Evolutionary conservation across 2,113 vertebrate genomes (phyloP), one percentile per base, ranked within the genome.

Genomic region (Tringa solitaria): DNA sequence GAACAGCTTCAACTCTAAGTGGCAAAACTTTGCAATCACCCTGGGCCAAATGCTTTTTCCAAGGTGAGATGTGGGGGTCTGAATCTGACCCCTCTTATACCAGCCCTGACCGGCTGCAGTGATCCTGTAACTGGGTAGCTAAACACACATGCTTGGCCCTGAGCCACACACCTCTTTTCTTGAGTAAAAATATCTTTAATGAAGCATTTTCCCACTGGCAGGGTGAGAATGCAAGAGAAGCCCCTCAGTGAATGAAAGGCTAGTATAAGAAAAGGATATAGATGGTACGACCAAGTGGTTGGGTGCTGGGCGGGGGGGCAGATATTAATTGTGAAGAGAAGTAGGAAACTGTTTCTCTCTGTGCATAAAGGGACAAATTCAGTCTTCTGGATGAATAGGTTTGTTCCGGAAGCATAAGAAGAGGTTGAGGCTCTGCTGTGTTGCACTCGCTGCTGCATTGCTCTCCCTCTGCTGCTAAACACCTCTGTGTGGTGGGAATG

Each of bases 271-370:
- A 16, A 23, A 51, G 21, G 12, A 46, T 67, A 12, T 3, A 87
- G 46, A 57, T 32, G 12, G 21, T 57, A 5, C 6, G 39, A 10
- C 10, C 21, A 84, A 53, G n/a, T 22, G 46, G 14, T 4, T 23
- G 16, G 7, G 3, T 14, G 23, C 13, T 6, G 15, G 11, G 5
- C 4, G 56, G 32, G 3, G 3, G 11, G 6, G 14, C 3, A 13
- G 30, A 10, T 12, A 8, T 50, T 80, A 73, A 26, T 0, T 15
- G 10, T 10, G 14, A 18, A 82, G 5, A 32, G 16, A 72, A 59
- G 32, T 15, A 53, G 22, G 18, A 51, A 87, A 51, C 8, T 41
- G 6, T 35, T 63, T 83, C 20, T 56, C 27, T 73, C 19, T 70
- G 19, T 48, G 24, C 12, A 30, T 35, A n/a, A 51, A 84, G 20